Evolutionary conservation across 1,140 invertebrate species (phyloP), one percentile per base, ranked within the genome.

Genomic region (Trichonephila clavata): DNA sequence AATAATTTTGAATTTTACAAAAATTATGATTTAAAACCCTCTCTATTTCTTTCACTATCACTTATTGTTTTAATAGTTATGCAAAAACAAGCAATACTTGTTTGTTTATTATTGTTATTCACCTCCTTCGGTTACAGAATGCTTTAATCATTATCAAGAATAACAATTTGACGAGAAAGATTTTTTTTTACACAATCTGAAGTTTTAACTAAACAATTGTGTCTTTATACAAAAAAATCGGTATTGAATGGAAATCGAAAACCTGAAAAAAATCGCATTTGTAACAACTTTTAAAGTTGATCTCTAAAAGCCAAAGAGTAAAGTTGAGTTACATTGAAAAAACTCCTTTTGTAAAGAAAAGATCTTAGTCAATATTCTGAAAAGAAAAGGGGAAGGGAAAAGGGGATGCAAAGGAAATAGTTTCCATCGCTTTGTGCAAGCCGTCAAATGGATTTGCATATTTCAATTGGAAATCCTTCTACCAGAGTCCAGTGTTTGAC

Each of bases 361-460:
- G 13, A 63, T 86, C 27, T 61, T 13, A 32, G 59, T 27, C 50
- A 18, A 50, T 86, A 16, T 39, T 13, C 59, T 32, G 20, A 18
- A 63, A 86, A 61, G 24, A 63, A n/a, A 0, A 6, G n/a, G 43
- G 32, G 43, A 59, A 83, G 81, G 18, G 5, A 14, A 39, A 3
- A 32, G 32, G 20, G 1, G 10, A 32, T 27, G 71, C 24, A 27
- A 24, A n/a, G 43, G 81, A 83, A 83, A 83, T 59, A 14, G n/a
- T 83, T 83, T 59, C 81, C 18, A n/a, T 57, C 43, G 81, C 13
- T 21, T n/a, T 14, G 20, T n/a, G 43, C 13, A 57, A n/a, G 24
- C 43, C 43, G 21, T 57, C 43, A 18, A 86, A 63, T 3, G 84
- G 84, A 86, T 86, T 86, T 86, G 84, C 84, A 86, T 86, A 86